Percentiles rank a stretch among this genome's conserved stretches.
These are phyloP conservation scores for Xerus rutilus DNA, from an alignment of 2,797 vertebrate genomes.

Conservation along the genomic window DNA sequence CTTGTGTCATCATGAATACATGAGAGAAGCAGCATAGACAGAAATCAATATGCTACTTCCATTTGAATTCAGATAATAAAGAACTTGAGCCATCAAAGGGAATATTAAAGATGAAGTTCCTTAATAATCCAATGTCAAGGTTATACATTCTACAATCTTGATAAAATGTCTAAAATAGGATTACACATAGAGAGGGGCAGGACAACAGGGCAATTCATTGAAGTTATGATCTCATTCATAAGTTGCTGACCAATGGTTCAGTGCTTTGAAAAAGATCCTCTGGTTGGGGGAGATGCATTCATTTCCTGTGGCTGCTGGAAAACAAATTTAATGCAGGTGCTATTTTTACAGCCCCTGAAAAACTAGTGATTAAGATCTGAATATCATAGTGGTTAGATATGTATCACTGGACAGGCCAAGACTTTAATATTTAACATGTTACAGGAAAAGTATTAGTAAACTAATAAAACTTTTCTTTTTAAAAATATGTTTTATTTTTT, in stretches of 20 bases:
- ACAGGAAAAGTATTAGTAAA: constrained; percentile 11
- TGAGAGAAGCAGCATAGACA: background rate
- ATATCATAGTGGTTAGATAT: background rate
- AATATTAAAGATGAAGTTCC: background rate
- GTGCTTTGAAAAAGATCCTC: background rate
- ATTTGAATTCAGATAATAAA: constrained; percentile 21
- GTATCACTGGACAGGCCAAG: background rate
- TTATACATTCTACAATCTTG: background rate
- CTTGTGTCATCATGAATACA: background rate
- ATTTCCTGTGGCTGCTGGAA: background rate
- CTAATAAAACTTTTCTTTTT: background rate
- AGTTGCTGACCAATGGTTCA: background rate
- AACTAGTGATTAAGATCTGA: background rate
- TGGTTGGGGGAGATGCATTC: background rate
- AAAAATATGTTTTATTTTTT: background rate
- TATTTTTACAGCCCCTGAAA: background rate
- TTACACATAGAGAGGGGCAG: background rate
- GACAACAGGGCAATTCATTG: background rate
- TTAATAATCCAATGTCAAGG: background rate
- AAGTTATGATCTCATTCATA: background rate
- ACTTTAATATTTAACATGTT: background rate
- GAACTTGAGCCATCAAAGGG: background rate
- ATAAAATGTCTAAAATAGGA: background rate
- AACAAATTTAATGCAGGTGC: background rate
- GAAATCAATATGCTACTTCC: constrained; percentile 27